Percentiles rank a stretch among this genome's conserved stretches.
These are phyloP conservation scores for Tichodroma muraria DNA, from an alignment of 2,113 vertebrate species.

Conservation along the genomic window DNA sequence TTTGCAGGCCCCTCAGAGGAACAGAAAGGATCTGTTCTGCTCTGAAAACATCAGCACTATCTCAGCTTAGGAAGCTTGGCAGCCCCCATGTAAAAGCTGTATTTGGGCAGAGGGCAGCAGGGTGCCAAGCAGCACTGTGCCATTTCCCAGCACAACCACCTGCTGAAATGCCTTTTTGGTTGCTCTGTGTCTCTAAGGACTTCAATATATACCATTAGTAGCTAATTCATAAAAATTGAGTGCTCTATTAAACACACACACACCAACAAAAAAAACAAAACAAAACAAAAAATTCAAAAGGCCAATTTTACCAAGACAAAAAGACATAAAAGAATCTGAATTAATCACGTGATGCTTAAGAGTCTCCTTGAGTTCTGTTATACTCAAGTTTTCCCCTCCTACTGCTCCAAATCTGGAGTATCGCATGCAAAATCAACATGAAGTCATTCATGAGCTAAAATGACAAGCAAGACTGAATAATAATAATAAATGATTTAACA, in stretches of 20 bases:
- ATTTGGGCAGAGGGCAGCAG: not conserved
- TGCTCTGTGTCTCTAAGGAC: not conserved
- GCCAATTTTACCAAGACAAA: not conserved
- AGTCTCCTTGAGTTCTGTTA: not conserved
- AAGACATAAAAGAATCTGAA: not conserved
- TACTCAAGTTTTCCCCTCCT: not conserved
- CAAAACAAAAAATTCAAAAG: not conserved
- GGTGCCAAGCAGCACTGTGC: not conserved
- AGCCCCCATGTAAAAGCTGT: not conserved
- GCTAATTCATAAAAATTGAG: not conserved
- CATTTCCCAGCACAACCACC: not conserved
- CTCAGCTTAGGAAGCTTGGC: not conserved
- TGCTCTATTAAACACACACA: not conserved
- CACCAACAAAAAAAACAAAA: too few species aligned
- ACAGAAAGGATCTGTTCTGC: not conserved
- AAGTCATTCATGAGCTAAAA: not conserved
- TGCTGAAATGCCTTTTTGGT: not conserved
- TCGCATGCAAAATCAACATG: not conserved
- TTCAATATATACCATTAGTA: not conserved
- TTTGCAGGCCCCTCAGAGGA: not conserved
- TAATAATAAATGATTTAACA: not conserved
- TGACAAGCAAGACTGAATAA: not conserved
- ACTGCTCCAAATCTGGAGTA: not conserved
- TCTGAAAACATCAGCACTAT: not conserved
- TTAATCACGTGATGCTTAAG: not conserved